phyloP scores from a whole-genome alignment of 2,888 invertebrate species.

The Mactromeris polynyma region DNA sequence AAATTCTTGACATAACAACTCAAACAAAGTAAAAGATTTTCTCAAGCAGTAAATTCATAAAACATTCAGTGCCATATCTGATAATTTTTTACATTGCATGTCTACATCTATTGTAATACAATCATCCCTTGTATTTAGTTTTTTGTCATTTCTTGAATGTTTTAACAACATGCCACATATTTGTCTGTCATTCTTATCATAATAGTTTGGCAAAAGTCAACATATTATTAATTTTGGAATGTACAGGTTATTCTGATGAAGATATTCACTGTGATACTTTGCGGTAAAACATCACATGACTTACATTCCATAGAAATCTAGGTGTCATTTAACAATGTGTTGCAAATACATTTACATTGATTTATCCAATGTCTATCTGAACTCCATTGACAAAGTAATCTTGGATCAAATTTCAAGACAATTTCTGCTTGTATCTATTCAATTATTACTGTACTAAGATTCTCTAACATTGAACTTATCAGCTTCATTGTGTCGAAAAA shows the following conservation, averaged over 20 bases:
- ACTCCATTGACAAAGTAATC: background rate
- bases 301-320: background rate
- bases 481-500: no score
- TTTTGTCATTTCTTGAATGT: background rate
- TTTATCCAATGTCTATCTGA: background rate
- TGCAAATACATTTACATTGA: background rate
- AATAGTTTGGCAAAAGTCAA: background rate
- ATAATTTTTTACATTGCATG: background rate
- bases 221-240: conserved; percentile 9
- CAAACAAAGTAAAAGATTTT: background rate
- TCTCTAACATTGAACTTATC: no score
- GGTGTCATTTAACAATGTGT: background rate
- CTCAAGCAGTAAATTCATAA: background rate
- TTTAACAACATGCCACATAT: background rate
- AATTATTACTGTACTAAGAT: no score
- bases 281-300: background rate
- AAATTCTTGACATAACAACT: background rate
- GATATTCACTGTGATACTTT: background rate
- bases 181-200: background rate
- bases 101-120: conserved; percentile 2
- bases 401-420: background rate
- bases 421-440: background rate
- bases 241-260: background rate
- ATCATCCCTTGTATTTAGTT: background rate
- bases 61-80: background rate